A percentile compares a stretch with the other conserved stretches of the same genome.
phyloP scores from a whole-genome alignment of 2,113 vertebrate species.

The Gadus macrocephalus region DNA sequence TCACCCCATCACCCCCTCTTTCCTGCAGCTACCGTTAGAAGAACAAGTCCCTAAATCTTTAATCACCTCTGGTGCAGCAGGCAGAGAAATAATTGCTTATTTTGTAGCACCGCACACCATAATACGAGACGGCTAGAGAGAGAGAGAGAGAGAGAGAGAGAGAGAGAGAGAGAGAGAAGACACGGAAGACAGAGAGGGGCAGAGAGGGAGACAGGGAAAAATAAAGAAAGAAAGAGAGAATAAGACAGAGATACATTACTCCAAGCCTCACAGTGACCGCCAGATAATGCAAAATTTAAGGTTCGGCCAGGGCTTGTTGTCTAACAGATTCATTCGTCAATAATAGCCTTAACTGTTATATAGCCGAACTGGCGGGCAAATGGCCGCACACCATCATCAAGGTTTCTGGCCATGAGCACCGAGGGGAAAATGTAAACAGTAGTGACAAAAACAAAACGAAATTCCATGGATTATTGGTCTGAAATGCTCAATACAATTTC shows the following conservation, averaged over 20 bases:
- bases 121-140: slow-evolving; percentile 9
- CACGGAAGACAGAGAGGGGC: too few species aligned
- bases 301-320: slow-evolving; percentile 2
- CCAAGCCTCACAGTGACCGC: slow-evolving; percentile 12
- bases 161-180: too few species aligned
- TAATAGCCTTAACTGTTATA: background rate
- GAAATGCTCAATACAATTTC: background rate
- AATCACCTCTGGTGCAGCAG: slow-evolving; percentile 61
- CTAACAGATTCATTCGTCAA: slow-evolving; percentile 13
- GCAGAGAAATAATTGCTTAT: slow-evolving; percentile 63
- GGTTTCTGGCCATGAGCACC: slow-evolving; percentile 13
- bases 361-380: background rate
- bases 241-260: too few species aligned
- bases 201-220: too few species aligned
- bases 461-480: too few species aligned
- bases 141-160: background rate
- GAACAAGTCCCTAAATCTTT: slow-evolving; percentile 64
- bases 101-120: slow-evolving; percentile 48
- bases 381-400: slow-evolving; percentile 14
- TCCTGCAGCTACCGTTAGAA: slow-evolving; percentile 43
- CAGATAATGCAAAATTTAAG: slow-evolving; percentile 17
- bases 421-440: background rate
- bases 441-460: background rate
- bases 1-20: slow-evolving; percentile 32
- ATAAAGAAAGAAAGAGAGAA: too few species aligned